phyloP scores from a whole-genome alignment of 2,113 vertebrate species.

The Ceratotherium simum region DNA sequence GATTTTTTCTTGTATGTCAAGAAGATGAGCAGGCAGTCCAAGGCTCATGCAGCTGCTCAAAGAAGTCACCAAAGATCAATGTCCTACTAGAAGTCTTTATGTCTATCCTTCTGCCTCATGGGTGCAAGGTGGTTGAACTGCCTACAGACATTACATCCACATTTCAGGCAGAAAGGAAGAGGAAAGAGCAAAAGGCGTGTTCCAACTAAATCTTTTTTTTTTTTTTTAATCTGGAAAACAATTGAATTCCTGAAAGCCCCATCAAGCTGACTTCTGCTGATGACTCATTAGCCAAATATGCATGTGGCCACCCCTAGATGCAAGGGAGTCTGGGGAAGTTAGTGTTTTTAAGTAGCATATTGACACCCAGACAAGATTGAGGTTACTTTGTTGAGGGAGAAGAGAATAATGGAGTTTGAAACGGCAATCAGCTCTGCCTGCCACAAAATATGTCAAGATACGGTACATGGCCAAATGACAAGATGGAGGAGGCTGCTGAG shows the following conservation, averaged over 20 bases:
- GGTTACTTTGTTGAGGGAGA: background rate
- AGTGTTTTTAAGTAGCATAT: background rate
- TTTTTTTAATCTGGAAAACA: background rate
- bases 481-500: background rate
- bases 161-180: background rate
- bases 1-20: background rate
- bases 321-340: background rate
- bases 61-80: background rate
- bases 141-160: background rate
- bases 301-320: background rate
- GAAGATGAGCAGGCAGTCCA: background rate
- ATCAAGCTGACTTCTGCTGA: background rate
- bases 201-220: background rate
- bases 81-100: background rate
- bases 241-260: background rate
- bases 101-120: background rate
- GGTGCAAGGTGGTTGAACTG: background rate
- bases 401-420: background rate
- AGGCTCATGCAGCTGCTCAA: background rate
- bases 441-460: too few species aligned
- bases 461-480: background rate
- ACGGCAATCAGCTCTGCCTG: rapidly evolving
- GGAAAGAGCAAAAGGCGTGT: background rate
- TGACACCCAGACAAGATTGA: background rate
- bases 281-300: background rate